A percentile compares a stretch with the other conserved stretches of the same genome.
Evolutionary conservation across 2,888 invertebrate genomes (phyloP).

Genomic region (Himalopsyche kuldschensis): DNA sequence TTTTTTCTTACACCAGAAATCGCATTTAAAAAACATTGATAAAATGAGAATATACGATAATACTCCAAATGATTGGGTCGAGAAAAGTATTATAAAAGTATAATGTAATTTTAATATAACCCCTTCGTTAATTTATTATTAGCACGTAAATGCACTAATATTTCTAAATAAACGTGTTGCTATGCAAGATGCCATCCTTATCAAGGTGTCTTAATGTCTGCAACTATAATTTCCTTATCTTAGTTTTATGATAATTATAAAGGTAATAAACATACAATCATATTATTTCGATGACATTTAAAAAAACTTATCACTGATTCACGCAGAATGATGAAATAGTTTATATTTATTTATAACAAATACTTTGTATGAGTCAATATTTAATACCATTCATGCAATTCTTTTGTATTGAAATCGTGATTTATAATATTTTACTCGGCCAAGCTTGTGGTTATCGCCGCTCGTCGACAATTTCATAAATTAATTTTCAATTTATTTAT

Average conservation of each 20-base stretch:
- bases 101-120: too few species aligned
- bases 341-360: neutral
- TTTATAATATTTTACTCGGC: too few species aligned
- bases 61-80: too few species aligned
- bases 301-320: neutral
- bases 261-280: neutral
- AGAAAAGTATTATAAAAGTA: too few species aligned
- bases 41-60: too few species aligned
- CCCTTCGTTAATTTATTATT: neutral
- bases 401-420: too few species aligned
- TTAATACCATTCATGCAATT: too few species aligned
- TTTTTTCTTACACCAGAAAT: too few species aligned
- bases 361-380: neutral
- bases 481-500: too few species aligned
- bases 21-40: too few species aligned
- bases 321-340: neutral
- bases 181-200: neutral
- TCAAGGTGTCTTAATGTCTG: neutral
- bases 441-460: too few species aligned
- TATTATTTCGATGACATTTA: neutral
- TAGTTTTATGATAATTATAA: neutral
- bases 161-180: neutral
- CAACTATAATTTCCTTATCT: neutral
- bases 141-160: neutral
- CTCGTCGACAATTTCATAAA: too few species aligned